Conservation (phyloP, 2,113 vertebrate genomes). For the Paralichthys olivaceus region DNA sequence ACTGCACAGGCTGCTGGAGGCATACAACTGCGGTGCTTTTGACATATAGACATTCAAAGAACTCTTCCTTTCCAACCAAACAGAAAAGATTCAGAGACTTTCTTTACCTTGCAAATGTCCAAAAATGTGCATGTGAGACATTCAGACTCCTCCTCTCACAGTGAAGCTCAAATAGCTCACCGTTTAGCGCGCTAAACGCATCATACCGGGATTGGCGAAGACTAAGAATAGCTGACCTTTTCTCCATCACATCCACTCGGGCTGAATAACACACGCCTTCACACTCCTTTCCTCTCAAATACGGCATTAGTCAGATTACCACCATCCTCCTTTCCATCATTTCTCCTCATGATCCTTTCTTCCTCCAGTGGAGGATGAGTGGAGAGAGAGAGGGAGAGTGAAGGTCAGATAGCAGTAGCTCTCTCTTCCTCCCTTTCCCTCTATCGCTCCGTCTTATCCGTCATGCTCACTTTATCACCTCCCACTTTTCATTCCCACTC, state of each 20-base stretch:
- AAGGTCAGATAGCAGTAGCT: constrained; percentile 61
- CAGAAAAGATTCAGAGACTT: background rate
- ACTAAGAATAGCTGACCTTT: constrained; percentile 78
- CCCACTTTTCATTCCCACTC: constrained; percentile 46
- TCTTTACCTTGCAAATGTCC: background rate
- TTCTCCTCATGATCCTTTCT: constrained; percentile 60
- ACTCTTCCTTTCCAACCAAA: background rate
- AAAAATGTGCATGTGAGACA: background rate
- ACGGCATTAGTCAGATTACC: constrained; percentile 73
- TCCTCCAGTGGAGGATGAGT: constrained; percentile 43
- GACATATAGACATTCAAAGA: background rate
- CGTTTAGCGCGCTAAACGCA: constrained; percentile 49
- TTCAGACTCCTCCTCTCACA: constrained; percentile 8
- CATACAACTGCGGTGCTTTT: background rate
- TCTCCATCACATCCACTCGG: constrained; percentile 60
- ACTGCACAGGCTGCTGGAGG: too few species aligned
- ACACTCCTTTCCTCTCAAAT: constrained; percentile 62
- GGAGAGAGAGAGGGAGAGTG: constrained; percentile 29
- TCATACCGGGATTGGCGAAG: constrained; percentile 39
- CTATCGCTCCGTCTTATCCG: constrained; percentile 54
- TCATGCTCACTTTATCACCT: constrained; percentile 51
- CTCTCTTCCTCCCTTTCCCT: constrained; percentile 19
- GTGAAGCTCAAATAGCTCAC: constrained; percentile 4
- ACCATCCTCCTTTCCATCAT: constrained; percentile 58
- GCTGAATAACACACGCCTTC: constrained; percentile 67